Base-by-base conservation (phyloP, 2,888 invertebrate species). In the Salpingus planirostris region DNA sequence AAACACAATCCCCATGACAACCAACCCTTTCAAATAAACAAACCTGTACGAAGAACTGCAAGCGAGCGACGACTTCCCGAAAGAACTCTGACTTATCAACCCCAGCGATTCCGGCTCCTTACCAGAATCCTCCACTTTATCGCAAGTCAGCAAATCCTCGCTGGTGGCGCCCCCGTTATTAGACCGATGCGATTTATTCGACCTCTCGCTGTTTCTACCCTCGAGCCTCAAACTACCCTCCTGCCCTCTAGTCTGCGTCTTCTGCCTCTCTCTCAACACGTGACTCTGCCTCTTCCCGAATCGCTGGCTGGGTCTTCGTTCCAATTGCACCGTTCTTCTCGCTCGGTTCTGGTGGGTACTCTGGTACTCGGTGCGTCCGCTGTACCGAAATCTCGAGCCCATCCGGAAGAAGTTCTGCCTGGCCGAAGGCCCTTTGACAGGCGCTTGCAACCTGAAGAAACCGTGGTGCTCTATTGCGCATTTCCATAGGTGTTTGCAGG, bases 401-500 rank as follows among this genome's bases (percentile, higher is more conserved):
- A 98, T 93, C 41, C 98, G 75, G 68, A 98, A 93, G 71, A 98
- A 96, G 68, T 91, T 93, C 62, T 93, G 95, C 12, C 91, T 74
- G 0, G 87, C 86, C 14, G 84, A 85, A 2, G 88, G 86, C 2
- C 87, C 85, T 62, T 90, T 90, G 1, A 87, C 83, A 1, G 90
- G 87, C 18, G 86, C 88, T 44, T 89, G 78, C 31, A 98, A 71
- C 42, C 98, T 79, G 76, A 97, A 98, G 72, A 99, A 99, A 1
- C 96, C 90, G 69, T 99, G 98, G 69, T 98, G 95, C 66, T 99
- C 98, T 1, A 99, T 90, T 13, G 97, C 97, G 71, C 98, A 98
- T 67, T 99, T 99, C 98, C 98, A 99, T 44, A 99, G 70, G 68
- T 99, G 98, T 65, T 99, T 99, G 63, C 96, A 95, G 1, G 97